Percentiles rank a stretch among this genome's conserved stretches.
phyloP scores from a whole-genome alignment of 2,888 invertebrate genomes.

The Neoscelio sp. region DNA sequence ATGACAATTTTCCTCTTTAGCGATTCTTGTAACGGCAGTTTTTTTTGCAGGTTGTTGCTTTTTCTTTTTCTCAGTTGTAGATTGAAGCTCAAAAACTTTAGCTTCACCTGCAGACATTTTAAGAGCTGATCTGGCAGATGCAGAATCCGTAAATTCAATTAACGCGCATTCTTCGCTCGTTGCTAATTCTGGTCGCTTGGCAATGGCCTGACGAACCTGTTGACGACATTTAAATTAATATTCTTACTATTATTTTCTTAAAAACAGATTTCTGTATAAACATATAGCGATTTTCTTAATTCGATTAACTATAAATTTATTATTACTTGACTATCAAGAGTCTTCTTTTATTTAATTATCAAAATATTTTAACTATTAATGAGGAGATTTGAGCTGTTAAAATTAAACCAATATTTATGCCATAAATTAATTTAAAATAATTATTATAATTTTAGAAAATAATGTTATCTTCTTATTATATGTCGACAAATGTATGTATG shows the following conservation, averaged over 20 bases:
- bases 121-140: constrained; percentile 92
- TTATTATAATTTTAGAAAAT: too few relatives aligned
- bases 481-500: too few relatives aligned
- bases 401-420: too few relatives aligned
- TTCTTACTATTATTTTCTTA: constrained; percentile 42
- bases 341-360: too few relatives aligned
- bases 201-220: constrained; percentile 92
- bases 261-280: not conserved
- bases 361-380: too few relatives aligned
- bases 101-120: constrained; percentile 86
- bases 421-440: too few relatives aligned
- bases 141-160: constrained; percentile 95
- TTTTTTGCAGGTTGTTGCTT: constrained; percentile 89
- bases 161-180: constrained; percentile 94
- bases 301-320: too few relatives aligned
- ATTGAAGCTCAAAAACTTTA: constrained; percentile 91
- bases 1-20: constrained; percentile 81
- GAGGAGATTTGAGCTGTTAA: too few relatives aligned
- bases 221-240: constrained; percentile 52
- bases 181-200: constrained; percentile 93
- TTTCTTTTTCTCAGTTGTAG: constrained; percentile 88
- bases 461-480: too few relatives aligned
- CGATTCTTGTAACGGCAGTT: constrained; percentile 84
- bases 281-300: too few relatives aligned
- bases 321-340: too few relatives aligned